phyloP scores from a whole-genome alignment of 1,140 invertebrate genomes.

The Meloidogyne floridensis region DNA sequence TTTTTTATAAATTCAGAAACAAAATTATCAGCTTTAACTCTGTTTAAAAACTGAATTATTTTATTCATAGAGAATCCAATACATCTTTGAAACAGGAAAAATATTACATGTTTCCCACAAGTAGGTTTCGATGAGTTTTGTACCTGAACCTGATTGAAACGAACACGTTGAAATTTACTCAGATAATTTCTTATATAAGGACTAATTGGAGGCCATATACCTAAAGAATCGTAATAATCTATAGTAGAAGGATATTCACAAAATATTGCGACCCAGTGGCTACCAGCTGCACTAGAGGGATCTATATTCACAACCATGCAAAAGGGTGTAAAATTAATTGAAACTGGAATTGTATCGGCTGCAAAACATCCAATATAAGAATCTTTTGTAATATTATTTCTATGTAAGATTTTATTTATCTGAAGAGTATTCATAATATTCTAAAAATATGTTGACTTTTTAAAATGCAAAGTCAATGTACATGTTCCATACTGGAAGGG shows the following conservation, averaged over 20 bases:
- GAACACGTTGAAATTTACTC: neutral
- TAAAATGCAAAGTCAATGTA: too few relatives aligned
- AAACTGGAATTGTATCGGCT: too few relatives aligned
- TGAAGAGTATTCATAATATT: too few relatives aligned
- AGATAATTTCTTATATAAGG: neutral
- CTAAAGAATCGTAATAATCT: conserved; percentile 13
- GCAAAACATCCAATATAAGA: too few relatives aligned
- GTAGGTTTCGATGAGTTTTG: neutral
- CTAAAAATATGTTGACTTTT: too few relatives aligned
- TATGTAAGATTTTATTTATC: too few relatives aligned
- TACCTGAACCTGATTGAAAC: neutral
- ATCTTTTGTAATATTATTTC: too few relatives aligned
- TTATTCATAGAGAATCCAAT: conserved; percentile 1
- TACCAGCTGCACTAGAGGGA: neutral
- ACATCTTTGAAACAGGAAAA: neutral
- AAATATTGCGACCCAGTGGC: neutral
- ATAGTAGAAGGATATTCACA: neutral
- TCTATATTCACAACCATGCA: conserved; percentile 8
- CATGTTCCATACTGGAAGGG: too few relatives aligned
- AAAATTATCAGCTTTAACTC: too few relatives aligned
- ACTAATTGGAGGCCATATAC: too few relatives aligned
- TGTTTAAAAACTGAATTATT: neutral
- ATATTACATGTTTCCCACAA: conserved; percentile 11
- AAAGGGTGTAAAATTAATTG: too few relatives aligned
- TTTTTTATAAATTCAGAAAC: too few relatives aligned